These are phyloP conservation scores for Mormoops blainvillei DNA, from an alignment of 2,113 vertebrate species.

Conservation along the genomic window DNA sequence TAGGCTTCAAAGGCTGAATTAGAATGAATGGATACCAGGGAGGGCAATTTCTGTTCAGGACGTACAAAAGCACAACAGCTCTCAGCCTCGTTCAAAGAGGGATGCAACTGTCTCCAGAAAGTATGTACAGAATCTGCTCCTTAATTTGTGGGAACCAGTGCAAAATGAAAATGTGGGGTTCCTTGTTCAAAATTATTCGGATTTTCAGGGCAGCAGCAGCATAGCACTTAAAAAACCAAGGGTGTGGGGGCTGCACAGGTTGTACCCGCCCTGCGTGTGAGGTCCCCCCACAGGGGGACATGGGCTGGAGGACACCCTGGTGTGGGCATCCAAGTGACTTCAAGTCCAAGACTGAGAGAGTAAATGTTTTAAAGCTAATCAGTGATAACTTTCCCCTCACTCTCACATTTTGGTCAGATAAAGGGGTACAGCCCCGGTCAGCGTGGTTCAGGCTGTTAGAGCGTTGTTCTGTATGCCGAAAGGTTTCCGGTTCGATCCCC, in stretches of 20 bases:
- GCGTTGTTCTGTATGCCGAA: too few species aligned
- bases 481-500: too few species aligned
- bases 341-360: not conserved
- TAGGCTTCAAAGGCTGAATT: not conserved
- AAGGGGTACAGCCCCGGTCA: not conserved
- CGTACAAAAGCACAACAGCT: not conserved
- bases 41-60: not conserved
- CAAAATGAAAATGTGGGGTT: not conserved
- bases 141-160: not conserved
- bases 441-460: too few species aligned
- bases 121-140: not conserved
- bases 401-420: not conserved
- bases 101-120: not conserved
- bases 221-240: not conserved
- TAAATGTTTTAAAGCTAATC: not conserved
- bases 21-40: not conserved
- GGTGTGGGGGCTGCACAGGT: fast-evolving
- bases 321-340: not conserved
- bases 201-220: not conserved
- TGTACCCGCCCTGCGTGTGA: fast-evolving
- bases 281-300: not conserved
- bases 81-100: not conserved
- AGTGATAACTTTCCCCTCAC: not conserved
- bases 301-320: too few species aligned
- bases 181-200: not conserved